Evolutionary conservation across 1,140 invertebrate species (phyloP), one percentile per base, ranked within the genome.

Genomic region (Leptoteleia sp.): DNA sequence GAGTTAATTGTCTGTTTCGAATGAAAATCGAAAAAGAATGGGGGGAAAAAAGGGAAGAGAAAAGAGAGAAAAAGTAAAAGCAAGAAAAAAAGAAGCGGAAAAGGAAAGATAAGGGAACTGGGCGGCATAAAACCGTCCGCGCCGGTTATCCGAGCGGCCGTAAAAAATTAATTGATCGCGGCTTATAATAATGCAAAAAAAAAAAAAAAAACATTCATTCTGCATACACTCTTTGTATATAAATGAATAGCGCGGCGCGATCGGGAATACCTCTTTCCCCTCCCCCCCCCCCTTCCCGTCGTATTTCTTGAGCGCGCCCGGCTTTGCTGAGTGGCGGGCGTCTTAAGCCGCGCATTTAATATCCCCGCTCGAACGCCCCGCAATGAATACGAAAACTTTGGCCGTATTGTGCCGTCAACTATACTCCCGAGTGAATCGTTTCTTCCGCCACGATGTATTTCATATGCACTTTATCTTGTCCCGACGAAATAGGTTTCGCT

Each of bases 351-450:
- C 29, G 75, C 76, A 72, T 78, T 78, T 72, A 78, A 78, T 72
- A 78, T 78, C 67, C 17, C 42, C 68, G 76, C 67, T 72, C 68
- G 68, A 72, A 57, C 62, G 61, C 76, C 47, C 67, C 27, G 76
- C 76, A 67, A 73, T 79, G 76, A 73, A 79, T 79, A 79, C 70
- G 70, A 79, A 79, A 79, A 79, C 64, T 79, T 75, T n/a, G n/a
- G n/a, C n/a, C n/a, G n/a, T n/a, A n/a, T n/a, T n/a, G n/a, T n/a
- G n/a, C n/a, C n/a, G n/a, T n/a, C n/a, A n/a, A n/a, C n/a, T n/a
- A n/a, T n/a, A n/a, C n/a, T n/a, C n/a, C n/a, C n/a, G n/a, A n/a
- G n/a, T n/a, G n/a, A n/a, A n/a, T n/a, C n/a, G n/a, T n/a, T n/a
- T n/a, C n/a, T n/a, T n/a, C n/a, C n/a, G n/a, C n/a, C n/a, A n/a